These are phyloP conservation scores for Brachyhypopomus occidentalis DNA, from an alignment of 2,113 vertebrate genomes.

Conservation along the genomic window DNA sequence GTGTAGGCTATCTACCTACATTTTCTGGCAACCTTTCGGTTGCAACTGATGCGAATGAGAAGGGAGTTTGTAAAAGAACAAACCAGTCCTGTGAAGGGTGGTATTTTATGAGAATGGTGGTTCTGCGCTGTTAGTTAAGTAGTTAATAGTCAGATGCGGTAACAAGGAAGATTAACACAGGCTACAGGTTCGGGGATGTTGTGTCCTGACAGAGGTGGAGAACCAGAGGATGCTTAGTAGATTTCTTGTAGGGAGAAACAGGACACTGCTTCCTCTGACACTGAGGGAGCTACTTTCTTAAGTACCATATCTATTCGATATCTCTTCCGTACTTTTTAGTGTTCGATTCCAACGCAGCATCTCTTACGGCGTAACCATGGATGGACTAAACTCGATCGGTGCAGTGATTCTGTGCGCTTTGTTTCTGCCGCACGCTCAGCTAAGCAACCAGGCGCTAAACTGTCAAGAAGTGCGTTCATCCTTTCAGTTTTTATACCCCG, in stretches of 20 bases:
- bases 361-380: slow-evolving; percentile 56
- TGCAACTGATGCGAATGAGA: slow-evolving; percentile 7
- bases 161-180: neutral
- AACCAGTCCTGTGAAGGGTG: slow-evolving; percentile 7
- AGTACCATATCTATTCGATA: neutral
- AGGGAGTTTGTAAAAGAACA: slow-evolving; percentile 35
- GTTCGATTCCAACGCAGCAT: neutral
- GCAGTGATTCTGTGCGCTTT: slow-evolving; percentile 66
- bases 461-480: slow-evolving; percentile 76
- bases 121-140: neutral
- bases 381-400: slow-evolving; percentile 30
- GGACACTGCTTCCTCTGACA: neutral
- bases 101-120: neutral
- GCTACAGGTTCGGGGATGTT: neutral
- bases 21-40: slow-evolving; percentile 31
- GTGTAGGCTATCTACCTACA: neutral
- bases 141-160: neutral
- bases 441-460: slow-evolving; percentile 68
- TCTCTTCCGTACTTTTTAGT: neutral
- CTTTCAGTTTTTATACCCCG: slow-evolving; percentile 75
- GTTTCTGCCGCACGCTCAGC: slow-evolving; percentile 61
- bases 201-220: slow-evolving; percentile 4
- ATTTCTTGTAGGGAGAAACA: neutral
- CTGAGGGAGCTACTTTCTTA: slow-evolving; percentile 5
- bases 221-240: neutral